phyloP scores from a whole-genome alignment of 2,888 invertebrate species.

The Cheiracanthium punctorium region DNA sequence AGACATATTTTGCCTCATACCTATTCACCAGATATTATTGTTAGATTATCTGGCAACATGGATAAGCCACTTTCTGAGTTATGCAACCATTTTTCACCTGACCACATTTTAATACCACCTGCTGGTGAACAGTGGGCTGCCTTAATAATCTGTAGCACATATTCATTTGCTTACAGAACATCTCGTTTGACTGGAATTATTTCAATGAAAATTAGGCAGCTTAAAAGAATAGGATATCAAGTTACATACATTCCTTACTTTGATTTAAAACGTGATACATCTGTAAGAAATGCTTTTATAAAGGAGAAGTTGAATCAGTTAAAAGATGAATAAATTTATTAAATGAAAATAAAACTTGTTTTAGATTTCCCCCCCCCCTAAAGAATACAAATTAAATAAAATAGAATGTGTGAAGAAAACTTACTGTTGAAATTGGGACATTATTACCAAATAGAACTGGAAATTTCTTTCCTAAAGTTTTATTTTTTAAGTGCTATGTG shows the following conservation, averaged over 20 bases:
- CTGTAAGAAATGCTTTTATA: constrained; percentile 12
- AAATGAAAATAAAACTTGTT: no score
- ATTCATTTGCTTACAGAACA: constrained; percentile 40
- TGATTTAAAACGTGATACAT: constrained; percentile 4
- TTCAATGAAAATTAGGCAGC: constrained; percentile 48
- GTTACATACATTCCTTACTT: constrained; percentile 23
- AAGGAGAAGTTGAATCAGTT: constrained; percentile 12
- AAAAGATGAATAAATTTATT: neutral
- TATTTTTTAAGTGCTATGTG: no score
- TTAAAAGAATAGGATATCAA: constrained; percentile 47
- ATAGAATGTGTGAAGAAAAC: no score
- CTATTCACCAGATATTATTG: constrained; percentile 46
- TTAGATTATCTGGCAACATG: neutral
- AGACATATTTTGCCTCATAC: constrained; percentile 53
- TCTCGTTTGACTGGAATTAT: constrained; percentile 15
- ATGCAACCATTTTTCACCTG: neutral
- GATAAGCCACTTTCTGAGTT: neutral
- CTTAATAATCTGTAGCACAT: neutral
- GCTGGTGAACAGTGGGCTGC: constrained; percentile 22
- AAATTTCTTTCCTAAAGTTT: no score
- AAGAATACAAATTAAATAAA: no score
- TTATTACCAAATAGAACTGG: no score
- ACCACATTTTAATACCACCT: constrained; percentile 35
- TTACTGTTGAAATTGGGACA: no score
- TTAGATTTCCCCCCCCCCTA: no score